These are phyloP conservation scores for Psilopsiagon aurifrons DNA, from an alignment of 2,113 vertebrate species.

Conservation along the genomic window DNA sequence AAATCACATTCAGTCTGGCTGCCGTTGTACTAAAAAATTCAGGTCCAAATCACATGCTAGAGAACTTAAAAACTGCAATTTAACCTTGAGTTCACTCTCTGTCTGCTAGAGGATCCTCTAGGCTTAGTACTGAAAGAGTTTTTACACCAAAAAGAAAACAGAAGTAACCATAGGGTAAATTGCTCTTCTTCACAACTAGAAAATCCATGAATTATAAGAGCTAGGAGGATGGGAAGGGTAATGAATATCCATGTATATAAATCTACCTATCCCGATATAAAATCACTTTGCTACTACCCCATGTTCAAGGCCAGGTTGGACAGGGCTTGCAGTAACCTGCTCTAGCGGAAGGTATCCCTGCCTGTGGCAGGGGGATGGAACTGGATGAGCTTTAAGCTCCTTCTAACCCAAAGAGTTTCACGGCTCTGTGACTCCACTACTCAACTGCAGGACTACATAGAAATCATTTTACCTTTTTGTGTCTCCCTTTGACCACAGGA, in stretches of 20 bases:
- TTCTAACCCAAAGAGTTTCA: background rate
- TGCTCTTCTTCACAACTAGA: background rate
- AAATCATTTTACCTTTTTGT: background rate
- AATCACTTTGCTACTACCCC: background rate
- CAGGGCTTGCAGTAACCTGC: background rate
- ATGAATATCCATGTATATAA: background rate
- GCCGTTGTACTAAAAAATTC: background rate
- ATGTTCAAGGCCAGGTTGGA: background rate
- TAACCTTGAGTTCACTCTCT: slow-evolving; percentile 24
- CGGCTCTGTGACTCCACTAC: background rate
- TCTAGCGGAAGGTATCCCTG: background rate
- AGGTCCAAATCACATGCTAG: background rate
- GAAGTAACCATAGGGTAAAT: background rate
- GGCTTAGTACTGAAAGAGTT: background rate
- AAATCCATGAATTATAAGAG: background rate
- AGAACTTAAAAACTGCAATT: background rate
- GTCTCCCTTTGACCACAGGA: background rate
- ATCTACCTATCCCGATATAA: background rate
- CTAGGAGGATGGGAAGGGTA: background rate
- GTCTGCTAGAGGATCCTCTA: background rate
- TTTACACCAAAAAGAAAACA: background rate
- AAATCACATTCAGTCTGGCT: slow-evolving; percentile 43
- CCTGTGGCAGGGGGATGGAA: background rate
- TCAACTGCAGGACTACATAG: background rate
- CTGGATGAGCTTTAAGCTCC: background rate